Evolutionary conservation across 1,140 invertebrate species (phyloP).

Genomic region (Leguminivora glycinivorella): DNA sequence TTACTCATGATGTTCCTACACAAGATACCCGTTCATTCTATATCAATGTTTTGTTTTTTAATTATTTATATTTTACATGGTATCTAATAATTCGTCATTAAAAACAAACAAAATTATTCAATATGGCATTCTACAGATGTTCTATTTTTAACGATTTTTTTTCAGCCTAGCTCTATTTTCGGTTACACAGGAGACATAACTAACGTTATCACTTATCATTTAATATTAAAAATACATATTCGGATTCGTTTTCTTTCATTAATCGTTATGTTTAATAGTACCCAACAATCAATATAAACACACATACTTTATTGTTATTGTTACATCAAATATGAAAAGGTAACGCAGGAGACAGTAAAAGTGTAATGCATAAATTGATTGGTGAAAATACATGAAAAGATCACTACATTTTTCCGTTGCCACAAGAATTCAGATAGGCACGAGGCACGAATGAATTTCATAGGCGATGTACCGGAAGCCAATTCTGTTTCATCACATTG

Average conservation of each 20-base stretch:
- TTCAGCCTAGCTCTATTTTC: background rate
- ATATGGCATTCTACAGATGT: too few relatives aligned
- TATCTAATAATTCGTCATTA: too few relatives aligned
- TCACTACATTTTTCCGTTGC: conserved; percentile 1
- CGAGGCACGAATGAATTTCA: conserved; percentile 6
- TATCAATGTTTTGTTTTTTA: background rate
- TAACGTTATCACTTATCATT: background rate
- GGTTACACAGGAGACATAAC: background rate
- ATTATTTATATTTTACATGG: too few relatives aligned
- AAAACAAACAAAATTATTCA: too few relatives aligned
- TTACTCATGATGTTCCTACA: background rate
- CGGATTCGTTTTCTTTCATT: background rate
- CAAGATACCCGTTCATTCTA: background rate
- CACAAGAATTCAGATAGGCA: conserved; percentile 6
- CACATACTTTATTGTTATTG: background rate
- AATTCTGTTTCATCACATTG: too few relatives aligned
- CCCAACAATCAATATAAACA: background rate
- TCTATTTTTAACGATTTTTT: background rate
- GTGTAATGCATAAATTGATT: background rate
- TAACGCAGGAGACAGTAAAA: background rate
- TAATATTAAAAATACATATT: too few relatives aligned
- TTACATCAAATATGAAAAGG: background rate
- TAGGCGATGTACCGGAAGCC: background rate
- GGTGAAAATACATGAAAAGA: background rate
- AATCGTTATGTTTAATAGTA: background rate